Evolutionary conservation across 2,113 vertebrate genomes (phyloP).

Genomic region (Rhinogobius similis): DNA sequence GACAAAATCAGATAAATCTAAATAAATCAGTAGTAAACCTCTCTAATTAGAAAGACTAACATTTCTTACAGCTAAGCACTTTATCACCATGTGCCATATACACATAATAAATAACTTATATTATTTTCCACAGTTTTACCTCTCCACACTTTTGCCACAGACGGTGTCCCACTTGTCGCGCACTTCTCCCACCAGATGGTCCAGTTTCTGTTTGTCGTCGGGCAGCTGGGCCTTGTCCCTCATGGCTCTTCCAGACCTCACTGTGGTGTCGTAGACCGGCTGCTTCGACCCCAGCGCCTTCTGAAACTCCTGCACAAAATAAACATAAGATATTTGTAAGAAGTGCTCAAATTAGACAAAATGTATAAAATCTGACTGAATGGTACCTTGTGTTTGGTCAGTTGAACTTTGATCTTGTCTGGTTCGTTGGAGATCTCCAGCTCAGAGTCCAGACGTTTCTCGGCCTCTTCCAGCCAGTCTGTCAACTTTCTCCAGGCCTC

Average conservation of each 20-base stretch:
- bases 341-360: background rate
- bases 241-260: slow-evolving; percentile 91
- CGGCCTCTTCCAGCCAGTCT: slow-evolving; percentile 97
- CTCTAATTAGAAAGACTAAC: no score
- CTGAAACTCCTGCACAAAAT: slow-evolving; percentile 89
- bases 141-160: slow-evolving; percentile 97
- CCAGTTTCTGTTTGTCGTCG: slow-evolving; percentile 90
- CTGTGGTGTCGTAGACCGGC: slow-evolving; percentile 96
- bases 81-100: no score
- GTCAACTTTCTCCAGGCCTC: slow-evolving; percentile 97
- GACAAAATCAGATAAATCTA: no score
- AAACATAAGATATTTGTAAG: background rate
- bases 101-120: background rate
- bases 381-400: slow-evolving; percentile 93
- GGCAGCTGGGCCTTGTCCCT: slow-evolving; percentile 91
- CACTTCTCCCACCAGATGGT: slow-evolving; percentile 92
- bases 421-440: slow-evolving; percentile 98
- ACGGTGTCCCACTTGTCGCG: slow-evolving; percentile 99
- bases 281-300: slow-evolving; percentile 96
- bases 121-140: slow-evolving; percentile 71
- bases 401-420: slow-evolving; percentile 97
- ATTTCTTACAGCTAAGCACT: no score
- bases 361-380: background rate
- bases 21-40: no score
- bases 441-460: slow-evolving; percentile 92